Base-by-base conservation (phyloP, 2,888 invertebrate genomes). In the Exocentrus adspersus region DNA sequence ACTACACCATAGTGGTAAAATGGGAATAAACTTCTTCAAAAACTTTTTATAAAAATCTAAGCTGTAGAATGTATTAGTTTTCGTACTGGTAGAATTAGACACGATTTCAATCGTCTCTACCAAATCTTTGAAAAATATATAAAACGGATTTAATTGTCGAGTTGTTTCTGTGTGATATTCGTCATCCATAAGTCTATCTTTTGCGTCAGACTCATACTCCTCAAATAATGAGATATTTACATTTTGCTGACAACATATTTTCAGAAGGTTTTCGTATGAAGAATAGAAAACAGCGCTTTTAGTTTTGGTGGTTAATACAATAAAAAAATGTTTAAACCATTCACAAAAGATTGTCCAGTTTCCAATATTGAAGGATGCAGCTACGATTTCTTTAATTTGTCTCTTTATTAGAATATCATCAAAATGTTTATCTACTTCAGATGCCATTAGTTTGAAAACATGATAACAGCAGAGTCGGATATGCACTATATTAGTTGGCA, bases 401-500 rank as follows among this genome's bases (percentile, higher is more conserved):
- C 21, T n/a, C 37, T 59, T 50, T 16, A 37, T 50, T 53, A 6
- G 2, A 14, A n/a, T 9, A 19, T 46, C 24, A 46, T 5, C 14
- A 32, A 45, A 53, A 41, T 46, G 14, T 3, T 53, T 60, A 6
- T 60, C 53, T 46, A 60, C 19, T 37, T 46, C 53, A 9, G 45
- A 20, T n/a, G 53, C 53, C 53, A 60, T 60, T 20, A 60, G 48
- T 48, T 54, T 60, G 4, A 60, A 53, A 20, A 45, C 37, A 20
- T 53, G 60, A 7, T 21, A 48, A 45, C 60, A 60, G 37, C 53
- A 60, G 7, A 60, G 37, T 20, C 46, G 46, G 2, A 60, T 21
- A 21, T 54, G 19, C 30, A 53, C 24, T 19, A 45, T 45, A 30
- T 46, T 7, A 30, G 9, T 9, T 30, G 30, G 30, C 9, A 30